Base-by-base conservation (phyloP, 2,113 vertebrate species). In the Sinocyclocheilus anophthalmus region DNA sequence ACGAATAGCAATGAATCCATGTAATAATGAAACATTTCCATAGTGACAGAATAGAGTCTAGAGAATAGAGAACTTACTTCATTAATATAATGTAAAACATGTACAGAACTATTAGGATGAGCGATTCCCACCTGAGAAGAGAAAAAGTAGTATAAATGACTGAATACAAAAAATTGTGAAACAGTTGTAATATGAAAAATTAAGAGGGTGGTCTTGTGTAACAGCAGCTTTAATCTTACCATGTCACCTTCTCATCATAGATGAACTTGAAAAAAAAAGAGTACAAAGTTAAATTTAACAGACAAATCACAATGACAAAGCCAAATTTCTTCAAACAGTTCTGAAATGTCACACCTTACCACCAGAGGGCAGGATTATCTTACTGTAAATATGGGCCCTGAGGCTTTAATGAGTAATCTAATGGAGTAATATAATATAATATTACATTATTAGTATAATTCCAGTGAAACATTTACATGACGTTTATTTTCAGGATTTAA, bases 41-140 rank as follows among this genome's bases (percentile, higher is more conserved):
- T 42, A 20, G 18, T 7, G 14, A 53, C 24, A 84, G 59, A 50
- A 39, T 67, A 1, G 4, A 70, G 83, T 22, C 33, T 3, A 13
- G 10, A 84, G 59, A 50, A 39, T 61, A 1, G 4, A 70, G 84
- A 88, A 96, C 98, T 98, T 95, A 99, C 98, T 99, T 99, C 98
- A 99, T 99, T 89, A 99, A 97, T 87, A 98, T 11, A 90, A 99
- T 99, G 95, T 99, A 99, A 94, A 98, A 93, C 48, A 96, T 65
- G 16, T 99, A 99, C 97, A 99, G 98, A 90, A 97, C 89, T 80
- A 99, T 95, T 39, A 99, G 92, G 13, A 96, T 96, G 70, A 99
- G 93, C 50, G 98, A 98, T 90, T 99, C 98, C 97, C 97, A 98
- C 98, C 98, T 99, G 93, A 6, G 92, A 89, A 88, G 88, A 75